Evolutionary conservation across 2,113 vertebrate genomes (phyloP).

Genomic region (Dicaeum eximium): DNA sequence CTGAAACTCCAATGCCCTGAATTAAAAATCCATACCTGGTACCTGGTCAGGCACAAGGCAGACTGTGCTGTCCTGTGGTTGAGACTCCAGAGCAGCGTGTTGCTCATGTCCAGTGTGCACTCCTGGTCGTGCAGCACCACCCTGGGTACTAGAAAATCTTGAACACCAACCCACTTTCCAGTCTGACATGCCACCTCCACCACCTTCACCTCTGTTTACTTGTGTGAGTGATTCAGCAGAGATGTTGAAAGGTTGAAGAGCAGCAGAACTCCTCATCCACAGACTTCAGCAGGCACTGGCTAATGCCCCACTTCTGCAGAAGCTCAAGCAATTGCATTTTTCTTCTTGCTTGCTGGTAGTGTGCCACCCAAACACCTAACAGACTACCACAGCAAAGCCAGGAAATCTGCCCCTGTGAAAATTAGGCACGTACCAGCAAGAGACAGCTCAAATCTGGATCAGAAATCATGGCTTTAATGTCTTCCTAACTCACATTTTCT

Average conservation of each 20-base stretch:
- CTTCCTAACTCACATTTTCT: background rate
- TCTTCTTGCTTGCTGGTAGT: background rate
- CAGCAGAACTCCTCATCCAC: background rate
- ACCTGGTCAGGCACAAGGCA: background rate
- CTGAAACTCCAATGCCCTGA: background rate
- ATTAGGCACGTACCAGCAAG: background rate
- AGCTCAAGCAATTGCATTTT: background rate
- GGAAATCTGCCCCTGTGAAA: background rate
- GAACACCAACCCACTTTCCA: background rate
- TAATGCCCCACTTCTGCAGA: background rate
- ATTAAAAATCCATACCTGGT: background rate
- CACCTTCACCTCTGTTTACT: background rate
- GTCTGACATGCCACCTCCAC: background rate
- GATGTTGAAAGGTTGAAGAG: background rate
- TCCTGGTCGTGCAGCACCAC: background rate
- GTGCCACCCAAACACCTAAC: background rate
- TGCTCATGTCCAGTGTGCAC: fast-evolving
- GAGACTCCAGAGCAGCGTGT: background rate
- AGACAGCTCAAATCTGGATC: background rate
- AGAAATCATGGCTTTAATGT: background rate
- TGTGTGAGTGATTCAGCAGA: background rate
- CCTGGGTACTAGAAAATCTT: background rate
- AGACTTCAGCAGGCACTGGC: background rate
- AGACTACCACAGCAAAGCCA: background rate
- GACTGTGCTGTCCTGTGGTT: fast-evolving